These are phyloP conservation scores for Labeo calbasu DNA, from an alignment of 2,797 vertebrate genomes.

Conservation along the genomic window DNA sequence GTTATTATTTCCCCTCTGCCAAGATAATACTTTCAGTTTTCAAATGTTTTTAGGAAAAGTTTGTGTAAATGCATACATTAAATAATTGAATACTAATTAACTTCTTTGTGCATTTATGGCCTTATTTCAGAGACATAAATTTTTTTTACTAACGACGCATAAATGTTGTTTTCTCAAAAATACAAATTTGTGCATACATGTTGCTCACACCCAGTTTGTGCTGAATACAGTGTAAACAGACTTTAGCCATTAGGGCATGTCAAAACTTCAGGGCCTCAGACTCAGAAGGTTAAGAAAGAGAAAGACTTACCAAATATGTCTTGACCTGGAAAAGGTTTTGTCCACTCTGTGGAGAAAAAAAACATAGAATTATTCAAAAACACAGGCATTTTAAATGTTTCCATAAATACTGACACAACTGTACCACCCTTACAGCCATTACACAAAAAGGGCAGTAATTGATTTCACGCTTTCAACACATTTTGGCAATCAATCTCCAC, in stretches of 20 bases:
- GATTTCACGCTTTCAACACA: background rate
- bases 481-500: slow-evolving; percentile 2
- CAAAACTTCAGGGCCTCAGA: too few species aligned
- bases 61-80: too few species aligned
- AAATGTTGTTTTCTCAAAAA: too few species aligned
- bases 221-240: too few species aligned
- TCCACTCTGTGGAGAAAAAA: slow-evolving; percentile 71
- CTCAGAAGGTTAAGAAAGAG: background rate
- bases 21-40: background rate
- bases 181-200: too few species aligned
- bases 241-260: too few species aligned
- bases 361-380: slow-evolving; percentile 16
- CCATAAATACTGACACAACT: background rate
- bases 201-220: too few species aligned
- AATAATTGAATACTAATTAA: too few species aligned
- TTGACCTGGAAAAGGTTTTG: slow-evolving; percentile 74
- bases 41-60: background rate
- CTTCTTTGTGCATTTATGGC: too few species aligned
- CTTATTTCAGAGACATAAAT: too few species aligned
- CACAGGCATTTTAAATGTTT: background rate
- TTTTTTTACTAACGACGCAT: too few species aligned
- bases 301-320: slow-evolving; percentile 73
- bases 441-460: background rate
- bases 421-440: background rate
- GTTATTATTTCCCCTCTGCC: background rate